phyloP scores from a whole-genome alignment of 2,888 invertebrate genomes.

The Blera fallax region DNA sequence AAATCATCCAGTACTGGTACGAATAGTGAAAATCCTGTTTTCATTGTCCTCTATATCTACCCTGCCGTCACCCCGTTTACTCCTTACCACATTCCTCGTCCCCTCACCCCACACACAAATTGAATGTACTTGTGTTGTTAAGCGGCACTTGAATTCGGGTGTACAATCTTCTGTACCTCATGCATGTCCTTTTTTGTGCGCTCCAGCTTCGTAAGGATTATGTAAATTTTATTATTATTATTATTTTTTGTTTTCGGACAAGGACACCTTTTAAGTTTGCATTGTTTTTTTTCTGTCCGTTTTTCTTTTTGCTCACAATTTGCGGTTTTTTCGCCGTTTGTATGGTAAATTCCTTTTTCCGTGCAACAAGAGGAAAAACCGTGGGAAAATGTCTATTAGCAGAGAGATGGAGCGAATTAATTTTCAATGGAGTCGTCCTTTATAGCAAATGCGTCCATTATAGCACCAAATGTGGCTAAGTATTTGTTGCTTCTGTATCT shows the following conservation, averaged over 20 bases:
- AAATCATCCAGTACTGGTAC: conserved; percentile 72
- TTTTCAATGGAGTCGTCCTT: neutral
- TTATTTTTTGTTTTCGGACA: conserved; percentile 40
- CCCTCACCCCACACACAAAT: conserved; percentile 51
- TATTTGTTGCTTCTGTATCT: conserved; percentile 39
- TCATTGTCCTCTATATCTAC: conserved; percentile 62
- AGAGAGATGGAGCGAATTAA: neutral
- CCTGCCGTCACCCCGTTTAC: conserved; percentile 6
- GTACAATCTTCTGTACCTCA: conserved; percentile 72
- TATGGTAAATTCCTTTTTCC: conserved; percentile 38
- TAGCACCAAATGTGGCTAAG: neutral
- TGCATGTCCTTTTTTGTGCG: conserved; percentile 70
- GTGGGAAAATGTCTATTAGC: conserved; percentile 53
- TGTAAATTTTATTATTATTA: conserved; percentile 72
- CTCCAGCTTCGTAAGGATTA: conserved; percentile 67
- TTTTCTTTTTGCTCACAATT: conserved; percentile 23
- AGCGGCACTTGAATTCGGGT: conserved; percentile 70
- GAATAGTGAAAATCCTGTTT: conserved; percentile 70
- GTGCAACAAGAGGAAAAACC: conserved; percentile 37
- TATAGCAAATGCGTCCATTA: neutral
- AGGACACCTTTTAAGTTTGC: conserved; percentile 64
- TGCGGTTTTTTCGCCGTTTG: conserved; percentile 34
- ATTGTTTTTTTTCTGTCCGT: conserved; percentile 36
- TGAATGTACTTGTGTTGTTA: conserved; percentile 71
- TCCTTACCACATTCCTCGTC: conserved; percentile 1